Base-by-base conservation (phyloP, 92 coral and sea anemone genomes). In the Plumapathes pennacea region DNA sequence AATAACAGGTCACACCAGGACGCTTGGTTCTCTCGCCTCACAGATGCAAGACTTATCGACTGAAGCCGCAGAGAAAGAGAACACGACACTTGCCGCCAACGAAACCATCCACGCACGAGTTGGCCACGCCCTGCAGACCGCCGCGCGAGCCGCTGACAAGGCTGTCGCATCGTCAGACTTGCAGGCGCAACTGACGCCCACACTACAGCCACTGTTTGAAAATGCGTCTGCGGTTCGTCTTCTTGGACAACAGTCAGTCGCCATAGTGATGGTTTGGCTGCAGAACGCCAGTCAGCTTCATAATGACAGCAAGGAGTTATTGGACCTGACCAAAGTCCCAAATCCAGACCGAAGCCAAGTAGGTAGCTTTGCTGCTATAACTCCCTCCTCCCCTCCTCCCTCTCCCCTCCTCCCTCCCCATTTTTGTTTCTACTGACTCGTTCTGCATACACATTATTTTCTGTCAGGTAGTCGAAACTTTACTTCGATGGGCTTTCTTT, bases 331-430 rank as follows among this genome's bases (percentile, higher is more conserved):
- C 21, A 54, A 44, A 5, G 13, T 24, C 20, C 50, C 80, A 31
- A 78, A 82, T 43, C 74, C 85, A 11, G 75, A 81, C 49, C 76
- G 61, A 43, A 68, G 32, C 20, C 52, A 52, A 30, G 84, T 77
- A 51, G 41, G 82, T 57, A n/a, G n/a, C n/a, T n/a, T n/a, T n/a
- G n/a, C n/a, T n/a, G n/a, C n/a, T n/a, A n/a, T n/a, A n/a, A n/a
- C n/a, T 39, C 46, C 7, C 47, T 8, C 17, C 21, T 24, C n/a
- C n/a, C n/a, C n/a, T n/a, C n/a, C n/a, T n/a, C n/a, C n/a, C n/a
- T n/a, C n/a, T n/a, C n/a, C n/a, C n/a, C n/a, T 2, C 3, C 13
- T 25, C 19, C 21, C 11, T 60, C 31, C 21, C n/a, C n/a, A n/a
- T n/a, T n/a, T n/a, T n/a, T n/a, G n/a, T n/a, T n/a, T n/a, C n/a